Conservation (phyloP, 2,797 vertebrate genomes). For the Pseudotriccus pelzelni region DNA sequence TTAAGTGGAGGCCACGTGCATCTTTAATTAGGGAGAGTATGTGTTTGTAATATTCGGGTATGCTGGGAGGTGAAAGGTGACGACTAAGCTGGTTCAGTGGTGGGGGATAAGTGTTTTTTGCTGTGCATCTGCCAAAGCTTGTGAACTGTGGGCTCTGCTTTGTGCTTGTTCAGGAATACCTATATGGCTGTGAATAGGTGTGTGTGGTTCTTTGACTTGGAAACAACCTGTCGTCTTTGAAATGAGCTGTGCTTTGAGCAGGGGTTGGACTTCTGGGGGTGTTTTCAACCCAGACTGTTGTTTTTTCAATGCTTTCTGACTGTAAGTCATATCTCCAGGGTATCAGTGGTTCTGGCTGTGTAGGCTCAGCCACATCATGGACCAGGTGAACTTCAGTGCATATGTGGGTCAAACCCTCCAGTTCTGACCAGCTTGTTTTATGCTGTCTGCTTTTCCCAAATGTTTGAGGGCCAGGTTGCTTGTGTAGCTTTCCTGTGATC, state of each 20-base stretch:
- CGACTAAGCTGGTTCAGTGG: accelerated
- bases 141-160: not conserved
- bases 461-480: not conserved
- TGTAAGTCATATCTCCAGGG: too few species aligned
- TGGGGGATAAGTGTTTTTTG: not conserved
- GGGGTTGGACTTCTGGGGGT: not conserved
- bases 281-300: accelerated
- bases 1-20: accelerated
- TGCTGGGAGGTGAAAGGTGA: not conserved
- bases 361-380: accelerated
- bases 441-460: accelerated
- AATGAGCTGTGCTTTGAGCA: not conserved
- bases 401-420: accelerated
- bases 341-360: not conserved
- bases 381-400: accelerated
- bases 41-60: accelerated
- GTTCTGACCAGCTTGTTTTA: not conserved
- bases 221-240: not conserved
- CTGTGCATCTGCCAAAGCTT: accelerated
- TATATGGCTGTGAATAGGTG: accelerated
- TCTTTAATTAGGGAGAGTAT: accelerated
- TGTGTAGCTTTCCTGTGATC: not conserved
- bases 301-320: accelerated
- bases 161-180: not conserved
- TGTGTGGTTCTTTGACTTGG: not conserved